phyloP scores from a whole-genome alignment of 2,888 invertebrate species.

The Thalpophila matura region DNA sequence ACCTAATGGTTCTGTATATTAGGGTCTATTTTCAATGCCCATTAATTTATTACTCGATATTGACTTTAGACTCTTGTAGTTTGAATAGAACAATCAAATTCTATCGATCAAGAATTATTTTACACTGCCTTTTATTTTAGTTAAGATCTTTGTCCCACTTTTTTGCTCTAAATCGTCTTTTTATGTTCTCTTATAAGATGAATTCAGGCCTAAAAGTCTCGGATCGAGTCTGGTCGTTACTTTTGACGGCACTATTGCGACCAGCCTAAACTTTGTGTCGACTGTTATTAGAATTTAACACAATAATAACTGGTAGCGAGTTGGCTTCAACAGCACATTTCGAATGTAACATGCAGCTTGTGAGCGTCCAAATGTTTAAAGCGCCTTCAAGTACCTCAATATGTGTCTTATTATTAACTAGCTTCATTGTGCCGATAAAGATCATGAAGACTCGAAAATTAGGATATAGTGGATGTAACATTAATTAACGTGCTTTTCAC shows the following conservation, averaged over 20 bases:
- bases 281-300: conserved; percentile 47
- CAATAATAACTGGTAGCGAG: conserved; percentile 31
- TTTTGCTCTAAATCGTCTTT: neutral
- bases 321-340: conserved; percentile 26
- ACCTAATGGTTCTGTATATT: neutral
- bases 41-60: neutral
- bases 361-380: neutral
- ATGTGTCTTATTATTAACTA: neutral
- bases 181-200: neutral
- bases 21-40: neutral
- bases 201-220: conserved; percentile 16
- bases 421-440: neutral
- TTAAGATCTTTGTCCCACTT: neutral
- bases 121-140: neutral
- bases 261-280: conserved; percentile 22
- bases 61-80: neutral
- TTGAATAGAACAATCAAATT: too few species aligned
- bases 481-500: too few species aligned
- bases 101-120: too few species aligned
- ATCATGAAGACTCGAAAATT: too few species aligned
- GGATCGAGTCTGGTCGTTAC: conserved; percentile 21
- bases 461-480: too few species aligned
- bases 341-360: conserved; percentile 1
- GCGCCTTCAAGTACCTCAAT: too few species aligned
- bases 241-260: conserved; percentile 22